Conservation (phyloP, 2,113 vertebrate genomes). For the Dascyllus trimaculatus region DNA sequence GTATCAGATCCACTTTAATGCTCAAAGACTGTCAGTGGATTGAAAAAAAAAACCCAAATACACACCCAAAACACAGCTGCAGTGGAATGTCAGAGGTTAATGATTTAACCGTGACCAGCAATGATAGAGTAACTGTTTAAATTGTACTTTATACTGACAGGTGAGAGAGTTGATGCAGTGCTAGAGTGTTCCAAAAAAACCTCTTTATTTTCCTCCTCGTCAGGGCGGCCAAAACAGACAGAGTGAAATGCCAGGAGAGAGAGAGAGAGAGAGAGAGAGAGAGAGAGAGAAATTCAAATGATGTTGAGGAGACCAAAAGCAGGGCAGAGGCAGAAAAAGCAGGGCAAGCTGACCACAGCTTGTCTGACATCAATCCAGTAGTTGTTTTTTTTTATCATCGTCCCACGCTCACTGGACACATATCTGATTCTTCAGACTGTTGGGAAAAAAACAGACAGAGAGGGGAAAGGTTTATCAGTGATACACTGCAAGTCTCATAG, state of each 20-base stretch:
- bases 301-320: conserved; percentile 44
- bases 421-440: conserved; percentile 87
- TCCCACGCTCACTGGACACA: conserved; percentile 83
- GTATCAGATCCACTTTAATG: conserved; percentile 41
- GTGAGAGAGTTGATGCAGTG: conserved; percentile 40
- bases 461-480: not conserved
- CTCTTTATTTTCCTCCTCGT: conserved; percentile 31
- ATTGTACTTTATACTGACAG: conserved; percentile 15
- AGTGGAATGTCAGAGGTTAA: conserved; percentile 44
- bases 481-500: no score
- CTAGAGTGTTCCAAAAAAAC: conserved; percentile 9
- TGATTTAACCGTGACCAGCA: conserved; percentile 31
- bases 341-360: conserved; percentile 83
- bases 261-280: conserved; percentile 19
- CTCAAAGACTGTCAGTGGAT: conserved; percentile 34
- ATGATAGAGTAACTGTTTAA: conserved; percentile 32
- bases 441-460: conserved; percentile 49
- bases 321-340: conserved; percentile 76
- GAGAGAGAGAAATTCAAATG: conserved; percentile 33
- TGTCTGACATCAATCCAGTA: conserved; percentile 87
- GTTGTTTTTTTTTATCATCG: conserved; percentile 50
- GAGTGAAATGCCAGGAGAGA: conserved; percentile 39
- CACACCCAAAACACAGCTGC: conserved; percentile 28
- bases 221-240: conserved; percentile 15
- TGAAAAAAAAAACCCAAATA: not conserved